Evolutionary conservation across 2,113 vertebrate species (phyloP).

Genomic region (Xyliphius kryptos): DNA sequence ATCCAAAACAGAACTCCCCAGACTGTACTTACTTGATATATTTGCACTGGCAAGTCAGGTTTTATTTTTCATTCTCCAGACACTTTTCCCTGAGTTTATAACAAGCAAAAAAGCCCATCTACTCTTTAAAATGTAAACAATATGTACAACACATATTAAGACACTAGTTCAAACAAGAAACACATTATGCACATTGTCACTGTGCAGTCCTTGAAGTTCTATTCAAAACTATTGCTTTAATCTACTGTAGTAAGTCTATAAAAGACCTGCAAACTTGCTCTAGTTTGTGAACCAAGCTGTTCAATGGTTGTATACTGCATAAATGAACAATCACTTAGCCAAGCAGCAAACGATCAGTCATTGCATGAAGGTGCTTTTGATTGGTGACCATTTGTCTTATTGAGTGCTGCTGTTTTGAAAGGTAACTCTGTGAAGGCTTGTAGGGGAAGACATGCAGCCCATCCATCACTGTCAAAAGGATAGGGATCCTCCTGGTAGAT

Average conservation of each 20-base stretch:
- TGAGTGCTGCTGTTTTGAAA: conserved; percentile 34
- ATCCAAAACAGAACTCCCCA: not conserved
- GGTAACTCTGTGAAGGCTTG: conserved; percentile 35
- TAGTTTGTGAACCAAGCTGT: conserved; percentile 31
- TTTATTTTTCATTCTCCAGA: not conserved
- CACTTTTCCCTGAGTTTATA: not conserved
- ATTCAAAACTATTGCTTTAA: conserved; percentile 34
- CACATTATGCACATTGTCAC: too few species aligned
- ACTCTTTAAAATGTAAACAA: conserved; percentile 5
- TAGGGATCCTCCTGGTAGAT: conserved; percentile 29
- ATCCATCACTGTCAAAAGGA: conserved; percentile 47
- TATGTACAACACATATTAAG: too few species aligned
- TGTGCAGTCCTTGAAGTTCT: not conserved
- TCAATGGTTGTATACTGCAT: conserved; percentile 24
- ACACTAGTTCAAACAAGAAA: too few species aligned
- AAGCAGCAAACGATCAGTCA: conserved; percentile 26
- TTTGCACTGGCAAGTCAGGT: not conserved
- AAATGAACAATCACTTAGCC: conserved; percentile 36
- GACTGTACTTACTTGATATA: conserved; percentile 5
- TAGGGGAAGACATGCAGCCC: conserved; percentile 25
- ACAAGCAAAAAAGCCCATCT: not conserved
- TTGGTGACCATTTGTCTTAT: conserved; percentile 40
- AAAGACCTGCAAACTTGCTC: conserved; percentile 33
- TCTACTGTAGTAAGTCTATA: conserved; percentile 26
- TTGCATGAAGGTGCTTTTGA: conserved; percentile 38